Conservation (phyloP, 2,113 vertebrate genomes). For the Speoplatyrhinus poulsoni region DNA sequence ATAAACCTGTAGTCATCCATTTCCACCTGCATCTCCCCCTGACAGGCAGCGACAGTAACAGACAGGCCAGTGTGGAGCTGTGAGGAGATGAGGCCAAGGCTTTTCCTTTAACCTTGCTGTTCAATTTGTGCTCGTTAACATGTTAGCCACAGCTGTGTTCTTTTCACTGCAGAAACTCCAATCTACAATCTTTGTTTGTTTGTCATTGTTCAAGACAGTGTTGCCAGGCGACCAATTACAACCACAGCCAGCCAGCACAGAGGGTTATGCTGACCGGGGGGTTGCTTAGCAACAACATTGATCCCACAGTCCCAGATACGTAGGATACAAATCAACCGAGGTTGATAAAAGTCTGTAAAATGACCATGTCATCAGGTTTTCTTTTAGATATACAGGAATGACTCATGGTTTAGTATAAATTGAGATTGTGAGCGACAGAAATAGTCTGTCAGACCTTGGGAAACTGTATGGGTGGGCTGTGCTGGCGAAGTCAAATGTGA, state of each 20-base stretch:
- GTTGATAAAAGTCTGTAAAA: slow-evolving; percentile 1
- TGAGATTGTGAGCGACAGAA: background rate
- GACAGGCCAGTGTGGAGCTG: slow-evolving; percentile 23
- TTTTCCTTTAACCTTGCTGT: slow-evolving; percentile 47
- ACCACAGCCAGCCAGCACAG: background rate
- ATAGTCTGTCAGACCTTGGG: background rate
- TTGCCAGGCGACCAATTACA: slow-evolving; percentile 25
- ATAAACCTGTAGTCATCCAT: slow-evolving; percentile 46
- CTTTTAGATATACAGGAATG: slow-evolving; percentile 9
- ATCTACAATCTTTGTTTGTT: background rate
- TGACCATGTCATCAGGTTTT: slow-evolving; percentile 4
- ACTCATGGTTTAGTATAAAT: slow-evolving; percentile 20
- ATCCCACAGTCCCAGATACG: background rate
- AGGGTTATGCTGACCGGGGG: background rate
- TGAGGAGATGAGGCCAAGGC: slow-evolving; percentile 19
- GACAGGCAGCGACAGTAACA: background rate
- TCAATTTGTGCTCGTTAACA: slow-evolving; percentile 41
- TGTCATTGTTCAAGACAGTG: background rate
- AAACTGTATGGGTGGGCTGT: background rate
- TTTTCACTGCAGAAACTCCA: background rate
- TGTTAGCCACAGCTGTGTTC: slow-evolving; percentile 31
- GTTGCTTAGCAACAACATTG: slow-evolving; percentile 21
- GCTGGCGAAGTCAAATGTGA: background rate
- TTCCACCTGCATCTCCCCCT: slow-evolving; percentile 9
- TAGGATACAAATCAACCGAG: no score